Conservation (phyloP, 2,888 invertebrate species). For the Ochlodes sylvanus region DNA sequence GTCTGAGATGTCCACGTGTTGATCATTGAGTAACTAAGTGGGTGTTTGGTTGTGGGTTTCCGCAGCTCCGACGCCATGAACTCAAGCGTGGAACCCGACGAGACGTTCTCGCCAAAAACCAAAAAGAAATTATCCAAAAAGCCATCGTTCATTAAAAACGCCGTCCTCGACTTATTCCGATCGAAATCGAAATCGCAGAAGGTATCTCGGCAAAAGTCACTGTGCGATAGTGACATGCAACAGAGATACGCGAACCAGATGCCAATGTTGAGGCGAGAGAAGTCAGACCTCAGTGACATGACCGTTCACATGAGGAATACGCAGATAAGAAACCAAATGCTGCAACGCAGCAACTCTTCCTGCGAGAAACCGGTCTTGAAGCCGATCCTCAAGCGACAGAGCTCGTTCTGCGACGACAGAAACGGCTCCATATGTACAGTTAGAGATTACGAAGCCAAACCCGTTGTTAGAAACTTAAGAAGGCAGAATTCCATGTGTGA, state of each 20-base stretch:
- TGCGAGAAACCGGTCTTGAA: conserved; percentile 78
- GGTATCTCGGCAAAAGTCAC: conserved; percentile 80
- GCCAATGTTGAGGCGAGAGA: conserved; percentile 77
- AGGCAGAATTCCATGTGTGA: conserved; percentile 82
- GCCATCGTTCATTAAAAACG: conserved; percentile 83
- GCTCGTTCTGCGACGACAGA: conserved; percentile 80
- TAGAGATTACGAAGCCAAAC: conserved; percentile 77
- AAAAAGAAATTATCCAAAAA: conserved; percentile 85
- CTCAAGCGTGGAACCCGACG: conserved; percentile 81
- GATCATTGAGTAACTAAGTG: conserved; percentile 80
- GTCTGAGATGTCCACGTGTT: conserved; percentile 65
- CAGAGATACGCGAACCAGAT: conserved; percentile 67
- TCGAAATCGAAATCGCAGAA: conserved; percentile 83
- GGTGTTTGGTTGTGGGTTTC: conserved; percentile 84
- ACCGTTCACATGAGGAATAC: conserved; percentile 75
- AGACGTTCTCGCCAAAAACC: conserved; percentile 82
- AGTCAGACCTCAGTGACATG: conserved; percentile 76
- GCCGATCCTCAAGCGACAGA: conserved; percentile 80
- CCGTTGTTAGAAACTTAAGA: conserved; percentile 68
- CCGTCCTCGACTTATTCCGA: conserved; percentile 81
- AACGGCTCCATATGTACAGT: conserved; percentile 77
- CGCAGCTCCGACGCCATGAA: conserved; percentile 82
- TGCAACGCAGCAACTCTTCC: conserved; percentile 80
- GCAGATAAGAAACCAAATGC: conserved; percentile 77
- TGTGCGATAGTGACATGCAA: conserved; percentile 79